phyloP scores from a whole-genome alignment of 2,888 invertebrate species.

The Drosophila limbata region DNA sequence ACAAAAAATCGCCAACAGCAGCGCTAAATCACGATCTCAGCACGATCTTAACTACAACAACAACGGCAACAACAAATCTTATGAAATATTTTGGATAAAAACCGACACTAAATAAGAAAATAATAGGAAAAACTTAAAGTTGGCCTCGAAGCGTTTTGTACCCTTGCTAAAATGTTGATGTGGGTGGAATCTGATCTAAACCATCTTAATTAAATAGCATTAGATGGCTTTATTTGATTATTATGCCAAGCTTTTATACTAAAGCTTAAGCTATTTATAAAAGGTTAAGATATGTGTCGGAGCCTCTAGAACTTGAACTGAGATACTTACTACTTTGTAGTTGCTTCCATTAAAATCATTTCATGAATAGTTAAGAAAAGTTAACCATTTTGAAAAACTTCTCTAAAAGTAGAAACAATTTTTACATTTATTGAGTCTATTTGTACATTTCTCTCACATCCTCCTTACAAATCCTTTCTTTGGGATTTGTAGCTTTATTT shows the following conservation, averaged over 20 bases:
- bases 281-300: no score
- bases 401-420: neutral
- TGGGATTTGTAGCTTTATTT: no score
- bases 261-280: neutral
- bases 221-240: neutral
- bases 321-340: neutral
- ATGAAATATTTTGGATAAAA: slow-evolving; percentile 70
- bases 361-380: neutral
- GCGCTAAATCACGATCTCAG: slow-evolving; percentile 76
- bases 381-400: neutral
- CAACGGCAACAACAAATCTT: slow-evolving; percentile 58
- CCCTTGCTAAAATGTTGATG: slow-evolving; percentile 29
- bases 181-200: slow-evolving; percentile 9
- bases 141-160: slow-evolving; percentile 30
- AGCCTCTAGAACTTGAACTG: no score
- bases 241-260: neutral
- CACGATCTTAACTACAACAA: slow-evolving; percentile 67
- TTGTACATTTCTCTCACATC: neutral
- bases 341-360: neutral
- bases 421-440: neutral
- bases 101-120: slow-evolving; percentile 48
- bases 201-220: slow-evolving; percentile 10
- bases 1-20: slow-evolving; percentile 56
- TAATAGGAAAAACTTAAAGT: slow-evolving; percentile 32
- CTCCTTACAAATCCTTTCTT: no score